Conservation (phyloP, 2,797 vertebrate genomes). For the Knipowitschia caucasica region DNA sequence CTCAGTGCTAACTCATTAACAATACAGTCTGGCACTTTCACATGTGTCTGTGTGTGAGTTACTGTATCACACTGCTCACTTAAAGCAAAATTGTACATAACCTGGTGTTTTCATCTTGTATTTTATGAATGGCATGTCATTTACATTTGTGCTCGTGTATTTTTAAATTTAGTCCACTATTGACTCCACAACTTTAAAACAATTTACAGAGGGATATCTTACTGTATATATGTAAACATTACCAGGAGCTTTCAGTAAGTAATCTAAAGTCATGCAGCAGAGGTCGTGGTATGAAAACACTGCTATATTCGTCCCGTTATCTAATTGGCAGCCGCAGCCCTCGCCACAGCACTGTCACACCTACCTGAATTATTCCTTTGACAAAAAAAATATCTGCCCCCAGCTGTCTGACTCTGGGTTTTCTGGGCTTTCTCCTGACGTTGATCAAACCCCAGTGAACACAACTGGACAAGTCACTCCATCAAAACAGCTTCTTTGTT, state of each 20-base stretch:
- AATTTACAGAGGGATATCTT: background rate
- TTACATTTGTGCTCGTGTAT: conserved; percentile 25
- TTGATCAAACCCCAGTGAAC: conserved; percentile 79
- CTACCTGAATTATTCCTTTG: conserved; percentile 31
- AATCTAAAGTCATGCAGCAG: conserved; percentile 88
- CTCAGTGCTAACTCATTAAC: conserved; percentile 13
- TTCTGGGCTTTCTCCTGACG: conserved; percentile 87
- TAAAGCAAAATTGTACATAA: conserved; percentile 6
- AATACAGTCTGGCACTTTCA: conserved; percentile 12
- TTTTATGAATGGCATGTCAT: conserved; percentile 18
- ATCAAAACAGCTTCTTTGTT: conserved; percentile 68
- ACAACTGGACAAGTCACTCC: conserved; percentile 79
- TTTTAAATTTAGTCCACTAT: conserved; percentile 17
- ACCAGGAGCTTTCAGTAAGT: conserved; percentile 1
- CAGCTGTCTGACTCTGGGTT: conserved; percentile 98
- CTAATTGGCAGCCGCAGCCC: conserved; percentile 45
- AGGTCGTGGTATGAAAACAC: conserved; percentile 53
- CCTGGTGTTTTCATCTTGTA: conserved; percentile 22
- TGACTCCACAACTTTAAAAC: conserved; percentile 14
- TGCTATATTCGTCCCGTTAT: conserved; percentile 15
- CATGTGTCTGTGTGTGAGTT: conserved; percentile 3
- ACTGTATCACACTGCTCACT: background rate
- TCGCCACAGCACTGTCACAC: conserved; percentile 22
- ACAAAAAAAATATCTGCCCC: conserved; percentile 64
- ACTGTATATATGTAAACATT: background rate